Base-by-base conservation (phyloP, 2,888 invertebrate genomes). In the Diachrysia chrysitis region DNA sequence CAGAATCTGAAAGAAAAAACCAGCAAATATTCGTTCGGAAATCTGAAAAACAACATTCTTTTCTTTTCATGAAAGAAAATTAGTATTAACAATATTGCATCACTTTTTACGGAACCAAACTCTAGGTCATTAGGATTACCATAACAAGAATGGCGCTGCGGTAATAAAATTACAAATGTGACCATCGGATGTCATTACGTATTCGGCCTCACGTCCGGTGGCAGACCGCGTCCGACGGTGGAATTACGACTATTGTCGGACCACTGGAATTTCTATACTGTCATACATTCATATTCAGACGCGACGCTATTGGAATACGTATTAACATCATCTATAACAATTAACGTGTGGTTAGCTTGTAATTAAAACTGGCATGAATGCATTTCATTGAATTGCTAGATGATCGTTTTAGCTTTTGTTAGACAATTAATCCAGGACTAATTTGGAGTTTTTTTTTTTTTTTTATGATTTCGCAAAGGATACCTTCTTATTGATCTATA, bases 91-190 rank as follows among this genome's bases (percentile, higher is more conserved):
- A 76, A 76, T 76, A 70, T 71, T 71, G 78, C 68, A 59, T 42
- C 53, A 63, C 67, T 72, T 73, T 75, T 78, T 74, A 68, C 62
- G 62, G 55, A 76, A 81, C 84, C 83, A 82, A 86, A 83, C 83
- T 84, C 77, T 73, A 69, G 75, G 85, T 84, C 83, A 87, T 89
- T 86, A 85, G 79, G 84, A 91, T 91, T 89, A 89, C 82, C 88
- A 90, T 89, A 89, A 89, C 87, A 89, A 89, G 87, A 87, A 90
- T 86, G 82, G 87, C 81, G 78, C 83, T 83, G 82, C 63, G 86
- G 90, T 89, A 90, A 91, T 91, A 91, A 89, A 90, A 91, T 91
- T 90, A 90, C 90, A 88, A 90, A 90, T 90, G 90, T 89, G 90
- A 84, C 82, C 87, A 88, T 90, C 87, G 88, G 88, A 87, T 82